Evolutionary conservation across 2,113 vertebrate species (phyloP).

Genomic region (Chroicocephalus ridibundus): DNA sequence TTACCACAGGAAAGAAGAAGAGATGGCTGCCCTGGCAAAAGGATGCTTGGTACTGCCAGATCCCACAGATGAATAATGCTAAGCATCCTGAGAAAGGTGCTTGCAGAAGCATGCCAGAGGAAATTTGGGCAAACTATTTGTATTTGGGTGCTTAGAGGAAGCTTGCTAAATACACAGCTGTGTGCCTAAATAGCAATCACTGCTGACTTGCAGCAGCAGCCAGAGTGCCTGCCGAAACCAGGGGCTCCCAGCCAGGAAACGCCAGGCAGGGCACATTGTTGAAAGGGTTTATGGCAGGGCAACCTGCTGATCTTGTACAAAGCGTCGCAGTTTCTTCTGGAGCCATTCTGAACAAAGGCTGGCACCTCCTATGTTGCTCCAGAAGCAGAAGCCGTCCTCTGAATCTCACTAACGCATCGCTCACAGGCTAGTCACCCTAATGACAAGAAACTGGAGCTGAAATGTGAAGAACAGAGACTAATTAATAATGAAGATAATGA

Average conservation of each 20-base stretch:
- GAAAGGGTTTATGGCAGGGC: neutral
- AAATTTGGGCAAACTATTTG: neutral
- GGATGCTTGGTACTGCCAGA: neutral
- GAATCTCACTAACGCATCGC: neutral
- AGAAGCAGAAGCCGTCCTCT: constrained; percentile 5
- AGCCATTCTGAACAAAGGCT: constrained; percentile 7
- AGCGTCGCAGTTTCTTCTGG: neutral
- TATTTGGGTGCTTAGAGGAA: neutral
- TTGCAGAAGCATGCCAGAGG: neutral
- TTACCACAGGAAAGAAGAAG: neutral
- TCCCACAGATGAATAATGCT: neutral
- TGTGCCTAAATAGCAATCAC: neutral
- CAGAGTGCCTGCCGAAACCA: neutral
- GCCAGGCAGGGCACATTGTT: rapidly evolving
- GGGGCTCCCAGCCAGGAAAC: neutral
- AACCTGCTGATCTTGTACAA: neutral
- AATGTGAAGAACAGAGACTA: constrained; percentile 41
- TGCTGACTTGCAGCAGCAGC: neutral
- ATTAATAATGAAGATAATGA: constrained; percentile 67
- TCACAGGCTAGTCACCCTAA: constrained; percentile 12
- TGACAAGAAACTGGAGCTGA: constrained; percentile 55
- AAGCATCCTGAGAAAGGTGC: neutral
- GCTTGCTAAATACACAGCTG: neutral
- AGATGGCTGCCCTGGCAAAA: neutral
- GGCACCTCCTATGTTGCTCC: neutral